Evolutionary conservation across 1,140 invertebrate genomes (phyloP).

Genomic region (Ips nitidus): DNA sequence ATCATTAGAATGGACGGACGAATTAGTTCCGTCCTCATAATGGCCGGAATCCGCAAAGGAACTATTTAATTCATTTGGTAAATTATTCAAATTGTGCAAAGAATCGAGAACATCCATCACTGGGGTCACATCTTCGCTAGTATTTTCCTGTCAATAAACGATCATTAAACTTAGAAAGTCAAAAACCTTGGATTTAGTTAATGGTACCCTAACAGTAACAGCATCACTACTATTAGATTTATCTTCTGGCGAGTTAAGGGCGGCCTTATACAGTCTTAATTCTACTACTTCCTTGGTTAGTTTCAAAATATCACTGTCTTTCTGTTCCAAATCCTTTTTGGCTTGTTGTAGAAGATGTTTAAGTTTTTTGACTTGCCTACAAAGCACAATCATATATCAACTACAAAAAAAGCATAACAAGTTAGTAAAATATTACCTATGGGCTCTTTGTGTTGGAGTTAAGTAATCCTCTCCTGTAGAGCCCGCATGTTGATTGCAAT

Average conservation of each 20-base stretch:
- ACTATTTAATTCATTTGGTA: constrained; percentile 60
- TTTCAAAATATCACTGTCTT: constrained; percentile 77
- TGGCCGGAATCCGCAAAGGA: constrained; percentile 83
- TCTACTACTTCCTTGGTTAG: constrained; percentile 83
- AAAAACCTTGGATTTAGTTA: background rate
- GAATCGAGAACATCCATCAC: constrained; percentile 22
- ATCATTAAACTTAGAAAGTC: background rate
- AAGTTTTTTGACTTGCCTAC: constrained; percentile 68
- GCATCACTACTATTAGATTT: constrained; percentile 71
- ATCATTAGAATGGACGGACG: constrained; percentile 71
- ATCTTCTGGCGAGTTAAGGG: constrained; percentile 70
- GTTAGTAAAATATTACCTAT: constrained; percentile 47
- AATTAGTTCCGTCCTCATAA: constrained; percentile 67
- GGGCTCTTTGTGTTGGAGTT: constrained; percentile 81
- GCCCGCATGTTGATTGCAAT: constrained; percentile 76
- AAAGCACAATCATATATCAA: constrained; percentile 7
- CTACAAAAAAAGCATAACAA: background rate
- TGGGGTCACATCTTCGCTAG: constrained; percentile 37
- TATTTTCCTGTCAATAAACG: constrained; percentile 32
- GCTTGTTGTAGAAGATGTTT: constrained; percentile 72
- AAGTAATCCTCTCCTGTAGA: constrained; percentile 76
- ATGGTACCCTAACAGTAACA: constrained; percentile 66
- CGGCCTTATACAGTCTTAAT: constrained; percentile 74
- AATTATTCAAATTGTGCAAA: constrained; percentile 42
- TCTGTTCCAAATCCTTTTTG: constrained; percentile 73